phyloP scores from a whole-genome alignment of 2,113 vertebrate species.

The Crotalus helleri region DNA sequence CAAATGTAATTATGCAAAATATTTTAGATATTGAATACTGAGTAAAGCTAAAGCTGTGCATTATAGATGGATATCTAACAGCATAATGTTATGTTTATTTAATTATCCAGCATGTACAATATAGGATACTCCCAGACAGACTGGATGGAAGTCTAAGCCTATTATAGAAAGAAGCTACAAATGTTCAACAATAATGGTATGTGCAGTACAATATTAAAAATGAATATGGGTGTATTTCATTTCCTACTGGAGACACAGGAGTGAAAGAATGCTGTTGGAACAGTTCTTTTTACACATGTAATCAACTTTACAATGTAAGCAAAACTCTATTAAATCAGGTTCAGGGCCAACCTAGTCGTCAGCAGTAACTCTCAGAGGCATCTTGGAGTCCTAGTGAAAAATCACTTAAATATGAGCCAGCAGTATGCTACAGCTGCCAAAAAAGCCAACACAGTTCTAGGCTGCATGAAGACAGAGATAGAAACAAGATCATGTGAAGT shows the following conservation, averaged over 20 bases:
- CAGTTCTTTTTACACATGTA: background rate
- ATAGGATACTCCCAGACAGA: background rate
- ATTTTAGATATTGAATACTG: background rate
- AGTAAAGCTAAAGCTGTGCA: background rate
- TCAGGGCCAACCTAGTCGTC: background rate
- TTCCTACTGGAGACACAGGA: background rate
- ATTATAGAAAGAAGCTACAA: background rate
- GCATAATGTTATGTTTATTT: background rate
- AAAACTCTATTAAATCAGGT: background rate
- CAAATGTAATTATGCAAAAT: background rate
- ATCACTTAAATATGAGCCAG: no score
- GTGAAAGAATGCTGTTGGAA: background rate
- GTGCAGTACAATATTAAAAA: background rate
- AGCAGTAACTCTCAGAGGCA: no score
- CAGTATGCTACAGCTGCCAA: no score
- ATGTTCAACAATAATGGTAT: background rate
- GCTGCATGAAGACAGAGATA: no score
- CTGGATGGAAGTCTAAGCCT: background rate
- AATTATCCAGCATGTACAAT: background rate
- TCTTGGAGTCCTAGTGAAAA: no score
- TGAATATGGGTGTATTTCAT: background rate
- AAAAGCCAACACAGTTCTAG: no score
- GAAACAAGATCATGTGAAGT: no score
- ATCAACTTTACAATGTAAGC: background rate
- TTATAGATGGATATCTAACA: background rate